phyloP scores from a whole-genome alignment of 2,113 vertebrate genomes.

The Eubucco bourcierii region DNA sequence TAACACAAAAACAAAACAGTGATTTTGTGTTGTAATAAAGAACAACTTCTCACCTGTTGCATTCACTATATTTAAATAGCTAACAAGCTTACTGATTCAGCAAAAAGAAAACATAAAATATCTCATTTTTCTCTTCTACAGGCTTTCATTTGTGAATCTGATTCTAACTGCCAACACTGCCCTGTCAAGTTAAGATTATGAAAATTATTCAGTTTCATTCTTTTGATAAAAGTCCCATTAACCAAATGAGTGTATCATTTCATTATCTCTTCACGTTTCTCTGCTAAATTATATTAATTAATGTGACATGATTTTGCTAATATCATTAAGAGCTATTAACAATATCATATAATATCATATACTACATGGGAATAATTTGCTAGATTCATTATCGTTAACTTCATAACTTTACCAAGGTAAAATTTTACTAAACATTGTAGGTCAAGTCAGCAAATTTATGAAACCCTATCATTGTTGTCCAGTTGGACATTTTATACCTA shows the following conservation, averaged over 20 bases:
- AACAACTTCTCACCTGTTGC: background rate
- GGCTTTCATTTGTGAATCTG: background rate
- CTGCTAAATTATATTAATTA: conserved; percentile 22
- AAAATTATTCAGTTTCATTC: background rate
- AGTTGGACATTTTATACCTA: background rate
- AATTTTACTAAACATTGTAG: background rate
- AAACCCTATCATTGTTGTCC: background rate
- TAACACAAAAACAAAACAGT: background rate
- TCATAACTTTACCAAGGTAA: background rate
- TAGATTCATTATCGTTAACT: background rate
- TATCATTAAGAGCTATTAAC: background rate
- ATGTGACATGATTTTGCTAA: conserved; percentile 1
- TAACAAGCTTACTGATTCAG: background rate
- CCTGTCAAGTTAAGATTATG: background rate
- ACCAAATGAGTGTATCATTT: background rate
- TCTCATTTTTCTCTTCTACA: background rate
- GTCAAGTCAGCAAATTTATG: background rate
- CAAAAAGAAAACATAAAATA: background rate
- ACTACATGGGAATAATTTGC: background rate
- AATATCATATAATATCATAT: background rate
- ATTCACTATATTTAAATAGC: background rate
- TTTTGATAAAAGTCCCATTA: background rate
- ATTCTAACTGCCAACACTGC: background rate
- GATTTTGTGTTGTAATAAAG: background rate
- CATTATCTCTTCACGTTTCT: conserved; percentile 16